Conservation (phyloP, 2,888 invertebrate species). For the Limnephilus lunatus region DNA sequence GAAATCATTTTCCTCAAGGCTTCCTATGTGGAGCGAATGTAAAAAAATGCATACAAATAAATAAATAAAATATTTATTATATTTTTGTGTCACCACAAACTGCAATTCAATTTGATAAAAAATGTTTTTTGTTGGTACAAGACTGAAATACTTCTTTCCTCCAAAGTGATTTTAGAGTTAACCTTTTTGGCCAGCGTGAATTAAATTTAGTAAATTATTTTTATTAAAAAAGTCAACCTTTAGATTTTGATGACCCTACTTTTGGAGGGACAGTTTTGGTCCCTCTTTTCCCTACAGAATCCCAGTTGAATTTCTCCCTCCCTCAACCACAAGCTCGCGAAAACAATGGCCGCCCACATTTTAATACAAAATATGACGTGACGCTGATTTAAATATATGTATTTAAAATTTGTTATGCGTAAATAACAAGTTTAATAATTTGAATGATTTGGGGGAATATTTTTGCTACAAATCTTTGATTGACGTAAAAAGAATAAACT, state of each 20-base stretch:
- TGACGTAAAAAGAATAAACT: neutral
- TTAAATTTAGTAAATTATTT: too few relatives aligned
- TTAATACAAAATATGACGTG: neutral
- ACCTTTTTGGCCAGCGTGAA: too few relatives aligned
- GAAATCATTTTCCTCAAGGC: too few relatives aligned
- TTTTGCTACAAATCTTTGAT: neutral
- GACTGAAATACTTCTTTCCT: too few relatives aligned
- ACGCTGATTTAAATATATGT: neutral
- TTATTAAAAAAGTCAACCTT: neutral
- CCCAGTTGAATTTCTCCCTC: constrained; percentile 11
- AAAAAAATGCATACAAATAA: too few relatives aligned
- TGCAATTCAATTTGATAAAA: too few relatives aligned
- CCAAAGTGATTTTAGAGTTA: too few relatives aligned
- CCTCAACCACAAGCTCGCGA: neutral
- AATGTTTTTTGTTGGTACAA: too few relatives aligned
- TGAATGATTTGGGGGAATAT: neutral
- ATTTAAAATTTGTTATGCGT: neutral
- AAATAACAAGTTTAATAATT: neutral
- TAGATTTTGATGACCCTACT: neutral
- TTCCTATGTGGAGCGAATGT: too few relatives aligned
- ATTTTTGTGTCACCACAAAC: too few relatives aligned
- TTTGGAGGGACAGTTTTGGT: neutral
- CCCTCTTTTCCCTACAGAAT: constrained; percentile 1
- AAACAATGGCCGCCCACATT: neutral
- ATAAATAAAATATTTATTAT: too few relatives aligned